phyloP scores from a whole-genome alignment of 2,113 vertebrate species.

The Gila orcuttii region DNA sequence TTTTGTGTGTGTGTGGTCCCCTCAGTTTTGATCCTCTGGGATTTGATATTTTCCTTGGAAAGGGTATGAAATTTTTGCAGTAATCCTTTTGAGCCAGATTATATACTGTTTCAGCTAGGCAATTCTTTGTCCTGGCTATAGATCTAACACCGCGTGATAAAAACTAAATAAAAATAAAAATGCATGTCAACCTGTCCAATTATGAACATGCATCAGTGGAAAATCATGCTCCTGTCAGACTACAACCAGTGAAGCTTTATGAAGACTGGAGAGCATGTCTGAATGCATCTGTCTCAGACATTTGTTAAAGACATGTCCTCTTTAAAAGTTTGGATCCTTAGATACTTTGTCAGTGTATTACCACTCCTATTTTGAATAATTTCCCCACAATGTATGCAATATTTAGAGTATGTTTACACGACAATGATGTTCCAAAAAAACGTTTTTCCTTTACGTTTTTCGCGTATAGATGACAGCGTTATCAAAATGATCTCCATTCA shows the following conservation, averaged over 20 bases:
- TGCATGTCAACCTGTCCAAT: slow-evolving; percentile 9
- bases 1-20: slow-evolving; percentile 11
- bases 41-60: slow-evolving; percentile 22
- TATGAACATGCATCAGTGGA: slow-evolving; percentile 2
- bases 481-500: too few relatives aligned
- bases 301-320: neutral
- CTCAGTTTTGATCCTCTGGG: slow-evolving; percentile 23
- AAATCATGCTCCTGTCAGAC: slow-evolving; percentile 32
- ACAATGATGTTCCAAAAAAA: too few relatives aligned
- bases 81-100: slow-evolving; percentile 17
- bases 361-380: neutral
- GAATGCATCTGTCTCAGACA: neutral
- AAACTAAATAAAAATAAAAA: slow-evolving; percentile 7
- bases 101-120: slow-evolving; percentile 9
- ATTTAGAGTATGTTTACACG: neutral
- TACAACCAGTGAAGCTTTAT: slow-evolving; percentile 4
- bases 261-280: neutral
- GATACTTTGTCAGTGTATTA: too few relatives aligned
- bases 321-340: neutral
- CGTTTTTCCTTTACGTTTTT: too few relatives aligned
- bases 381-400: neutral
- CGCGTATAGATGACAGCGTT: too few relatives aligned
- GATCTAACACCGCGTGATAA: slow-evolving; percentile 7
- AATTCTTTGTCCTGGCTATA: neutral
- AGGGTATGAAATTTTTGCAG: neutral